Conservation (phyloP, 2,113 vertebrate genomes). For the Phylloscopus whistleri region DNA sequence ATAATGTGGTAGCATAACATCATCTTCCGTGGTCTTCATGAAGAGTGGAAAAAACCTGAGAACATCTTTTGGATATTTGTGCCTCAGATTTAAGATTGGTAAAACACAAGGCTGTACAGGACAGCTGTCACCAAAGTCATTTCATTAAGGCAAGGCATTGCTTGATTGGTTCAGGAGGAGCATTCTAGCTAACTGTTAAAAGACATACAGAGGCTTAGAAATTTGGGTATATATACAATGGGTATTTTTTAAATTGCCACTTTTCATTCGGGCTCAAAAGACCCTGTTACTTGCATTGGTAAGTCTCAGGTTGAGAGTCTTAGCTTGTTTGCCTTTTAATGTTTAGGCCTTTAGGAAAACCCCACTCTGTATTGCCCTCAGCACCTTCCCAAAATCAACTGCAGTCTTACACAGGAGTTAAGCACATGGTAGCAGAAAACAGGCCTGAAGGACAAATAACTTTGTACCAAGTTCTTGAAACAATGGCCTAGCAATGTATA, state of each 20-base stretch:
- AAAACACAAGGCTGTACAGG: not conserved
- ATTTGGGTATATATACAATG: not conserved
- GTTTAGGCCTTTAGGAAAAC: not conserved
- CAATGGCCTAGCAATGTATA: slow-evolving; percentile 32
- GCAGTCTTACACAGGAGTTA: not conserved
- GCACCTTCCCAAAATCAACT: rapidly evolving
- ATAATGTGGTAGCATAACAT: not conserved
- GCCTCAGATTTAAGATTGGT: not conserved
- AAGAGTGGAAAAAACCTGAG: not conserved
- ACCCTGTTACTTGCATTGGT: not conserved
- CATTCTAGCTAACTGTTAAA: not conserved
- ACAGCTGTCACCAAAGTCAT: not conserved
- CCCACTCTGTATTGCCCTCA: not conserved
- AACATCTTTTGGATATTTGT: not conserved
- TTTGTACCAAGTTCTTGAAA: slow-evolving; percentile 51
- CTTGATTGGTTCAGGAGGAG: not conserved
- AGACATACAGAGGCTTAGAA: not conserved
- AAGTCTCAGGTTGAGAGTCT: not conserved
- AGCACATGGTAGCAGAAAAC: not conserved
- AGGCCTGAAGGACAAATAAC: slow-evolving; percentile 1
- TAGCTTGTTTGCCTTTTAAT: not conserved
- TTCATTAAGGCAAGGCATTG: not conserved
- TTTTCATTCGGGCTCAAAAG: not conserved
- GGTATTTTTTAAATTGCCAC: not conserved
- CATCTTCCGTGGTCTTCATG: not conserved